phyloP scores from a whole-genome alignment of 92 coral and sea anemone species.

The Zoanthus gigantus region DNA sequence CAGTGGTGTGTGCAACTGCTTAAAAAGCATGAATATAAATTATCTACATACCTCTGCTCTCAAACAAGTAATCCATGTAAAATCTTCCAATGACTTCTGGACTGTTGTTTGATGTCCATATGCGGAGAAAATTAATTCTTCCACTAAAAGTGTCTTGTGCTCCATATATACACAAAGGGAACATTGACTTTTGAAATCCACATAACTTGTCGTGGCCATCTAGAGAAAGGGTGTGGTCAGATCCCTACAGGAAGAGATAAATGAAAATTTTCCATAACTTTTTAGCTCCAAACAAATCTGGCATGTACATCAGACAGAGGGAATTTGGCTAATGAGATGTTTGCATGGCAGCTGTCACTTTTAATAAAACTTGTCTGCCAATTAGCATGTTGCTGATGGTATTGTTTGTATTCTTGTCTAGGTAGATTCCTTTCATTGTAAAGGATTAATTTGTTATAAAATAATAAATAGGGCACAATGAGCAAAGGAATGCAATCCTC shows the following conservation, averaged over 20 bases:
- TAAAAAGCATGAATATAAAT: background rate
- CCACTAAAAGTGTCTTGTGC: constrained; percentile 71
- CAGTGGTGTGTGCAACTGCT: constrained; percentile 35
- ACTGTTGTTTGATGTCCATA: constrained; percentile 74
- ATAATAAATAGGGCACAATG: constrained; percentile 5
- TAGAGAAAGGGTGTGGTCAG: constrained; percentile 56
- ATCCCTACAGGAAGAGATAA: constrained; percentile 44
- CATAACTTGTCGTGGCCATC: constrained; percentile 64
- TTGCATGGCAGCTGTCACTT: constrained; percentile 10
- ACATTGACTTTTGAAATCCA: constrained; percentile 68
- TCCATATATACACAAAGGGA: constrained; percentile 74
- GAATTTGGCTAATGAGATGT: constrained; percentile 16
- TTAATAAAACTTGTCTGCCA: constrained; percentile 9
- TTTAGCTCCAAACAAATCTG: background rate
- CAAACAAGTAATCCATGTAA: constrained; percentile 71
- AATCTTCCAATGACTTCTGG: constrained; percentile 72
- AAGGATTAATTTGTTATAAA: constrained; percentile 13
- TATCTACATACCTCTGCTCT: constrained; percentile 52
- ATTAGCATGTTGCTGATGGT: constrained; percentile 9
- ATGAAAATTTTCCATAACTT: background rate
- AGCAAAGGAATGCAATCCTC: background rate
- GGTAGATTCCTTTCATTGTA: background rate
- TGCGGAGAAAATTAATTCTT: constrained; percentile 67
- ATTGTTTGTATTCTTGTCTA: constrained; percentile 3
- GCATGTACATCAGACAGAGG: constrained; percentile 3